These are phyloP conservation scores for Petrolisthes cinctipes DNA, from an alignment of 2,888 invertebrate genomes.

Conservation along the genomic window DNA sequence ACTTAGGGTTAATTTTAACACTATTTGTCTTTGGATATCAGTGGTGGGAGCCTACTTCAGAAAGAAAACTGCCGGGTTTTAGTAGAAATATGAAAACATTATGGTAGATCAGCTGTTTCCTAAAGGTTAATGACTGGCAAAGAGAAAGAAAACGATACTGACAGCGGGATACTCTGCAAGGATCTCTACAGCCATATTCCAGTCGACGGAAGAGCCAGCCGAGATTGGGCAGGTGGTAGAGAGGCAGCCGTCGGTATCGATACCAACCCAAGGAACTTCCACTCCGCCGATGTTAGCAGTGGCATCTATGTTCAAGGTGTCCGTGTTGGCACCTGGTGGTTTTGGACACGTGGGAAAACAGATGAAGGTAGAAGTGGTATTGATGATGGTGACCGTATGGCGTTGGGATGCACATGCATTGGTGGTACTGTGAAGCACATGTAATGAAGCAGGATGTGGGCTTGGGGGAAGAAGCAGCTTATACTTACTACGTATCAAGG, in stretches of 20 bases:
- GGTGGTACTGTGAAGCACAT: too few species aligned
- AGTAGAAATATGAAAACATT: background rate
- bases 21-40: too few species aligned
- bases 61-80: too few species aligned
- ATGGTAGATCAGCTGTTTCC: background rate
- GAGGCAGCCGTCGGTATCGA: constrained; percentile 47
- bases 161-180: constrained; percentile 43
- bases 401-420: background rate
- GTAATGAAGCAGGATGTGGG: too few species aligned
- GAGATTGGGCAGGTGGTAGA: constrained; percentile 39
- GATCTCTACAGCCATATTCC: constrained; percentile 32
- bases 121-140: background rate
- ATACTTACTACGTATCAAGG: too few species aligned
- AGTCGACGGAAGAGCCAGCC: constrained; percentile 13
- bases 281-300: constrained; percentile 40
- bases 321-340: constrained; percentile 16
- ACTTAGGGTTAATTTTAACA: too few species aligned
- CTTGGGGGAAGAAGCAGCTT: too few species aligned
- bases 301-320: constrained; percentile 15
- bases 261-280: constrained; percentile 43
- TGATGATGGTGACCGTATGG: background rate
- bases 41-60: too few species aligned
- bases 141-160: constrained; percentile 24
- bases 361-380: background rate
- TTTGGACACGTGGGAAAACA: background rate